These are phyloP conservation scores for Cariama cristata DNA, from an alignment of 2,113 vertebrate species.

Conservation along the genomic window DNA sequence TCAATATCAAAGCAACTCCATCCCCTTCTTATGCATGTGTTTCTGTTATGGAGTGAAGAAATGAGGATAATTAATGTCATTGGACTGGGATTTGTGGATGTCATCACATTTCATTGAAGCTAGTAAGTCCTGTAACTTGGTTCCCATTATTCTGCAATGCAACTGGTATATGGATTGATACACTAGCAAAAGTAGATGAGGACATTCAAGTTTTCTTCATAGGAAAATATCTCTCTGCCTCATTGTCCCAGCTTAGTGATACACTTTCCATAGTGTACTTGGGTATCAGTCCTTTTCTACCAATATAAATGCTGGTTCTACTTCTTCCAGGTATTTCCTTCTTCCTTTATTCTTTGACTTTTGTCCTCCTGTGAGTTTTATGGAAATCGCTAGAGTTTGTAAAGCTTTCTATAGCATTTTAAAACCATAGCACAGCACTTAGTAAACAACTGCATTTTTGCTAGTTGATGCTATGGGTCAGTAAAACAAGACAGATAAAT, in stretches of 20 bases:
- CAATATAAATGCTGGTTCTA: not conserved
- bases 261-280: not conserved
- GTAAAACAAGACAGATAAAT: constrained; percentile 15
- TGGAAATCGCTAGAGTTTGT: not conserved
- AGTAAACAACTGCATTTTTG: not conserved
- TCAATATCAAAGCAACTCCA: not conserved
- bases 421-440: not conserved
- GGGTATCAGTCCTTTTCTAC: not conserved
- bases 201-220: not conserved
- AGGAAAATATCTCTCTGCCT: not conserved
- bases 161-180: not conserved
- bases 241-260: not conserved
- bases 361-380: not conserved
- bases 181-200: not conserved
- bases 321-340: not conserved
- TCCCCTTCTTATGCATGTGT: not conserved
- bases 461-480: not conserved
- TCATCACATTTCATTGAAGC: not conserved
- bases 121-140: not conserved
- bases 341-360: not conserved
- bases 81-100: not conserved
- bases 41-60: not conserved
- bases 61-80: not conserved
- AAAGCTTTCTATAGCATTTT: not conserved
- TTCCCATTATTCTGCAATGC: not conserved